These are phyloP conservation scores for Drosophila multiciliata DNA, from an alignment of 2,888 invertebrate genomes.

Conservation along the genomic window DNA sequence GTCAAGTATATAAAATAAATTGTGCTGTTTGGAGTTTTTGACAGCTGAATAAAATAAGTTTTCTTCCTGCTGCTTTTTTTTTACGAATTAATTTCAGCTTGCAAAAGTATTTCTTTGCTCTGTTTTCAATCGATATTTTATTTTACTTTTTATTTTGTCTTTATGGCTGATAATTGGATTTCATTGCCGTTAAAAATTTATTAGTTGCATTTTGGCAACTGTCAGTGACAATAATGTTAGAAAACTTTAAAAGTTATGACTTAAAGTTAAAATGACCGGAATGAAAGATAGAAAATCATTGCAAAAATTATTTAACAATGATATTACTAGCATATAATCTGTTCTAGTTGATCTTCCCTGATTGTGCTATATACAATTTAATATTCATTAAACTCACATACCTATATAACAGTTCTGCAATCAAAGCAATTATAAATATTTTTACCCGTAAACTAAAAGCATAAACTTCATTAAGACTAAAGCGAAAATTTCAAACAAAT, in stretches of 20 bases:
- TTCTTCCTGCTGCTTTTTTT: conserved; percentile 15
- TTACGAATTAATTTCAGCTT: not conserved
- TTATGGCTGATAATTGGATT: conserved; percentile 49
- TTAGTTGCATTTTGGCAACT: conserved; percentile 25
- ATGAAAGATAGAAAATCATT: not conserved
- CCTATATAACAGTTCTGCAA: not conserved
- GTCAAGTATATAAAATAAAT: conserved; percentile 55
- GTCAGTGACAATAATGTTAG: conserved; percentile 24
- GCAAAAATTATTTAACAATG: not conserved
- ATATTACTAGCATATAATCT: not conserved
- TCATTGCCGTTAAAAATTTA: conserved; percentile 32
- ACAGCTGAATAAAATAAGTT: conserved; percentile 47
- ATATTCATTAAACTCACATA: not conserved
- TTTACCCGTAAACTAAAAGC: not conserved
- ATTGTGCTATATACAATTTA: not conserved
- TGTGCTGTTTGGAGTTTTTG: conserved; percentile 20
- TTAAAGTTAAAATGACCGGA: not conserved
- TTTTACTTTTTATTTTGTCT: conserved; percentile 24
- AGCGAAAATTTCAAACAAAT: too few species aligned
- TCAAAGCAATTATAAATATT: not conserved
- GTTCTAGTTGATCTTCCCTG: not conserved
- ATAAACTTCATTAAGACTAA: not conserved
- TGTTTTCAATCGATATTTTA: conserved; percentile 21
- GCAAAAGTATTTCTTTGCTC: not conserved
- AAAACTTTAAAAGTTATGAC: not conserved